A percentile compares a stretch with the other conserved stretches of the same genome.
These are phyloP conservation scores for Pasiphila rectangulata DNA, from an alignment of 2,888 invertebrate species.

Conservation along the genomic window DNA sequence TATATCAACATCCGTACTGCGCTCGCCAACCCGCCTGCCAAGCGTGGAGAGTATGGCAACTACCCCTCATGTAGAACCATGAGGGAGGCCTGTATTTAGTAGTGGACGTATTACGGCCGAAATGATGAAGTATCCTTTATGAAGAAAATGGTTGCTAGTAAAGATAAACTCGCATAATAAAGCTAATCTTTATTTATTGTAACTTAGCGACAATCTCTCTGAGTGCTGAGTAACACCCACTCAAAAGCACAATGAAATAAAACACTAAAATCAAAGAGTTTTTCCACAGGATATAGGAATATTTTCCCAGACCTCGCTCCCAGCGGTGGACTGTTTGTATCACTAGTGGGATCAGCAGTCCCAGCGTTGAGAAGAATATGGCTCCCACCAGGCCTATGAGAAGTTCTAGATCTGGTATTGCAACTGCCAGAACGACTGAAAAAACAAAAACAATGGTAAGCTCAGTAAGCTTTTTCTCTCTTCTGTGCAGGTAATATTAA, in stretches of 20 bases:
- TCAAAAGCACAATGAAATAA: constrained; percentile 57
- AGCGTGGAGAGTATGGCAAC: too few species aligned
- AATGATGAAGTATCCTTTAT: too few species aligned
- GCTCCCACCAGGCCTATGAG: constrained; percentile 95
- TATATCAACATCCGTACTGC: too few species aligned
- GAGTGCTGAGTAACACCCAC: constrained; percentile 60
- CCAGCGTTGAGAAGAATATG: constrained; percentile 85
- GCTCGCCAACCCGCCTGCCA: too few species aligned
- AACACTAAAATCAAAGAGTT: constrained; percentile 71
- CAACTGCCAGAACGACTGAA: constrained; percentile 86
- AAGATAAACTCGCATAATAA: background rate
- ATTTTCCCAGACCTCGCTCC: constrained; percentile 83
- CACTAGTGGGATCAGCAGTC: constrained; percentile 87
- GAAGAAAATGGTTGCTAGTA: too few species aligned
- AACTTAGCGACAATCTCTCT: constrained; percentile 48
- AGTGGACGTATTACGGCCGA: too few species aligned
- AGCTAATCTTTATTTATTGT: background rate
- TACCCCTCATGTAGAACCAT: too few species aligned
- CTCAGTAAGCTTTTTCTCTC: background rate
- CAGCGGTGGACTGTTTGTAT: constrained; percentile 87
- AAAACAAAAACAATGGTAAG: too few species aligned
- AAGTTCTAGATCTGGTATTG: constrained; percentile 90
- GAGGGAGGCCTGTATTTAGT: too few species aligned
- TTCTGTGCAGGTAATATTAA: too few species aligned
- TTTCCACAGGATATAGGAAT: constrained; percentile 84